Evolutionary conservation across 1,140 invertebrate species (phyloP).

Genomic region (Galleria mellonella): DNA sequence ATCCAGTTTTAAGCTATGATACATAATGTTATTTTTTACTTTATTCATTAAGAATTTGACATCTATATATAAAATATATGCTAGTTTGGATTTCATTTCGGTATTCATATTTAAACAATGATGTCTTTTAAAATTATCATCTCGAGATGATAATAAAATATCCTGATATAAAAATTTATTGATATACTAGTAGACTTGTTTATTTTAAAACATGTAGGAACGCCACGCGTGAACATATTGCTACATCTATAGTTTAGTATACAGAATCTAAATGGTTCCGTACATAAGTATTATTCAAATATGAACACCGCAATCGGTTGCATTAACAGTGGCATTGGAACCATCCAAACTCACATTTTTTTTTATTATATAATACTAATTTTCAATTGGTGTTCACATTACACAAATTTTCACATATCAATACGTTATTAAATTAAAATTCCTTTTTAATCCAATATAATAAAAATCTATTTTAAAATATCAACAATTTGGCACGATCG

Average conservation of each 20-base stretch:
- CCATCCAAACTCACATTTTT: not conserved
- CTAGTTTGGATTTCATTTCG: conserved; percentile 13
- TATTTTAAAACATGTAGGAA: too few relatives aligned
- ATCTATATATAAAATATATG: conserved; percentile 60
- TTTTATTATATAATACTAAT: conserved; percentile 18
- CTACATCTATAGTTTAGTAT: too few relatives aligned
- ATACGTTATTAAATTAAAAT: conserved; percentile 21
- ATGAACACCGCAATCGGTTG: not conserved
- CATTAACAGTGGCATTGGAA: conserved; percentile 10
- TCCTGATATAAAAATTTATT: too few relatives aligned
- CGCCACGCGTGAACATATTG: too few relatives aligned
- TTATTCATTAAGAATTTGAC: conserved; percentile 48
- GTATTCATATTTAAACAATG: not conserved
- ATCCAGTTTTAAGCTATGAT: conserved; percentile 59
- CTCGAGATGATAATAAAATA: too few relatives aligned
- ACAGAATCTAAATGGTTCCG: too few relatives aligned
- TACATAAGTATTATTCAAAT: not conserved
- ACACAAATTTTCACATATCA: conserved; percentile 27
- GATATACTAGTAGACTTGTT: too few relatives aligned
- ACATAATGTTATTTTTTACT: conserved; percentile 35
- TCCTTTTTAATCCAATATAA: conserved; percentile 28
- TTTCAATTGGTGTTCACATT: conserved; percentile 42
- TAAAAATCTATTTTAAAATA: conserved; percentile 49
- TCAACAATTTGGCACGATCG: conserved; percentile 58
- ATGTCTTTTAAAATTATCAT: too few relatives aligned